These are phyloP conservation scores for Acanthurus tractus DNA, from an alignment of 2,797 vertebrate genomes.

Conservation along the genomic window DNA sequence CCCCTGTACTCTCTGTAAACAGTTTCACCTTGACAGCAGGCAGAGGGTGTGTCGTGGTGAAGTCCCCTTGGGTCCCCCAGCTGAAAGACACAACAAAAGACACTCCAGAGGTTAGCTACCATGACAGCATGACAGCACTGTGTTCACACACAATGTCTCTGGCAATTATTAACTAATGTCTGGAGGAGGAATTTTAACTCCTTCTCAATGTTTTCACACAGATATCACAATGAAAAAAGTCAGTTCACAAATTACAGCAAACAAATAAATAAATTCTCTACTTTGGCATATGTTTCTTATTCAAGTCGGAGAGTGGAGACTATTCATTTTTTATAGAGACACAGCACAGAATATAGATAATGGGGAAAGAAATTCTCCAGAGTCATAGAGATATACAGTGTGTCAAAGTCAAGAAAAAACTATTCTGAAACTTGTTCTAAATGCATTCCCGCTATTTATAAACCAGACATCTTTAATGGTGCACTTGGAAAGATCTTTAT, in stretches of 20 bases:
- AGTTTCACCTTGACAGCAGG: slow-evolving; percentile 99
- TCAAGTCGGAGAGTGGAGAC: slow-evolving; percentile 5
- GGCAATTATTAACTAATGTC: slow-evolving; percentile 4
- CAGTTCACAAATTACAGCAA: slow-evolving; percentile 1
- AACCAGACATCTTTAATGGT: slow-evolving; percentile 39
- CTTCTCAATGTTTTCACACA: not conserved
- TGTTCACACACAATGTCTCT: slow-evolving; percentile 18
- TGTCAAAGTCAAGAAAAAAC: slow-evolving; percentile 39
- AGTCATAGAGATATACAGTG: slow-evolving; percentile 10
- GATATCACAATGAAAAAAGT: not conserved
- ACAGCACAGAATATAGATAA: slow-evolving; percentile 20
- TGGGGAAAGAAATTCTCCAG: slow-evolving; percentile 20
- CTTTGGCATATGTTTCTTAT: not conserved
- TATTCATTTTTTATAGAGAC: slow-evolving; percentile 40
- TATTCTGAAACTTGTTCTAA: slow-evolving; percentile 41
- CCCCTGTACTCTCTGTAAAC: slow-evolving; percentile 98
- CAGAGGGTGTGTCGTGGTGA: slow-evolving; percentile 96
- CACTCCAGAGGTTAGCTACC: slow-evolving; percentile 70
- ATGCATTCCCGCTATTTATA: slow-evolving; percentile 55
- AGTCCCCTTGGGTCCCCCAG: slow-evolving; percentile 99
- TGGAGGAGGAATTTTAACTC: slow-evolving; percentile 6
- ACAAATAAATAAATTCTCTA: not conserved
- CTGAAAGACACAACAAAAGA: slow-evolving; percentile 85
- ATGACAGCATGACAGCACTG: slow-evolving; percentile 42
- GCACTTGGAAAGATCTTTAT: slow-evolving; percentile 31